Evolutionary conservation across 2,888 invertebrate genomes (phyloP).

Genomic region (Amphipoea oculea): DNA sequence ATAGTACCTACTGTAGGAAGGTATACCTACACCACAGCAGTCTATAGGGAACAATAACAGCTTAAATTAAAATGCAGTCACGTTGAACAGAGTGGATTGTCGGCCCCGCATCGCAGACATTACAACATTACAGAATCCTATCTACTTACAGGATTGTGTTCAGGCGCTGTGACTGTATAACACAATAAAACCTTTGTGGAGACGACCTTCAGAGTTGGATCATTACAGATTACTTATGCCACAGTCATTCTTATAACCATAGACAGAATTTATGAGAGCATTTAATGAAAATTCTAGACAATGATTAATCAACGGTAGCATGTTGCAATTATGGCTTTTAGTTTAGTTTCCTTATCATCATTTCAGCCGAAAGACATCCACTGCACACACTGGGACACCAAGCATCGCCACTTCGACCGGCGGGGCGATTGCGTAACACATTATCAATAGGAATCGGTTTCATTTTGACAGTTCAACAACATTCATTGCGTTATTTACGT

Average conservation of each 20-base stretch:
- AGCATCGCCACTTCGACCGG: neutral
- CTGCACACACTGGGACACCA: neutral
- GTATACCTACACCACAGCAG: neutral
- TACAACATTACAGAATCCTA: conserved; percentile 31
- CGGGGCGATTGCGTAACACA: no score
- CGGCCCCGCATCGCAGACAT: conserved; percentile 14
- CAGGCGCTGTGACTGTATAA: conserved; percentile 65
- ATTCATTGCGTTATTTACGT: no score
- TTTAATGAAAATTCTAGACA: neutral
- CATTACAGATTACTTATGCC: conserved; percentile 29
- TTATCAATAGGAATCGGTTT: no score
- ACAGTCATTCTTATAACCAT: conserved; percentile 23
- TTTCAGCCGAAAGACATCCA: neutral
- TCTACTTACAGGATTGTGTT: conserved; percentile 55
- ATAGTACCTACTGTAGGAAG: no score
- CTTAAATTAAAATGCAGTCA: conserved; percentile 6
- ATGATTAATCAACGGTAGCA: neutral
- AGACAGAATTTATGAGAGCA: conserved; percentile 6
- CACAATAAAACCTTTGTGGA: conserved; percentile 63
- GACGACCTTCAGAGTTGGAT: conserved; percentile 58
- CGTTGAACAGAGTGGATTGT: conserved; percentile 6
- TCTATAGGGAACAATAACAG: neutral
- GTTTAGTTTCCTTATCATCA: neutral
- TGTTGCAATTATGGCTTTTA: neutral
- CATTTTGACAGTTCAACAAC: no score